Conservation (phyloP, 2,113 vertebrate genomes). For the Prochilodus magdalenae region DNA sequence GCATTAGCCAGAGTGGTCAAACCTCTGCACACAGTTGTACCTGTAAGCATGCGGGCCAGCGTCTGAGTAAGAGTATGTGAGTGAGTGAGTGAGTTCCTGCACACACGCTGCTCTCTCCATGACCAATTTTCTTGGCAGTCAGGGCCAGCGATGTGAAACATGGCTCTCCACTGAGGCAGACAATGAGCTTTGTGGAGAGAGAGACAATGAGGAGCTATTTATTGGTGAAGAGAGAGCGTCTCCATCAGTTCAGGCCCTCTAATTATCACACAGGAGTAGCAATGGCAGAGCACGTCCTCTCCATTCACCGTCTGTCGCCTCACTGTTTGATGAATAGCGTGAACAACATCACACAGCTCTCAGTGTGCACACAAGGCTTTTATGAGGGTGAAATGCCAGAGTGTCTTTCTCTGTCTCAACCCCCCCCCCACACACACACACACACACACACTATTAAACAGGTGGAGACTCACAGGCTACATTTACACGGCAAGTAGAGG, state of each 20-base stretch:
- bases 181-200: conserved; percentile 43
- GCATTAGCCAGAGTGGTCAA: too few species aligned
- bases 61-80: not conserved
- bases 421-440: too few species aligned
- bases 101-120: not conserved
- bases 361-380: conserved; percentile 35
- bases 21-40: too few species aligned
- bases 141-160: conserved; percentile 41
- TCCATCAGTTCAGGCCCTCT: conserved; percentile 22
- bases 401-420: conserved; percentile 9
- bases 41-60: not conserved
- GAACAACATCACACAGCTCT: conserved; percentile 16
- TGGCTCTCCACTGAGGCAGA: conserved; percentile 32
- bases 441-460: too few species aligned
- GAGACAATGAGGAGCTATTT: conserved; percentile 46
- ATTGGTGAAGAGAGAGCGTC: conserved; percentile 18
- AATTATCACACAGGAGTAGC: conserved; percentile 37
- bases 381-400: conserved; percentile 30
- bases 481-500: too few species aligned
- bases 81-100: not conserved
- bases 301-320: conserved; percentile 12
- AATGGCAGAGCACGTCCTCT: conserved; percentile 21
- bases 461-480: not conserved
- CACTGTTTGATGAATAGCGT: conserved; percentile 25
- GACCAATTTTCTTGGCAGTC: conserved; percentile 23